A percentile compares a stretch with the other conserved stretches of the same genome.
phyloP scores from a whole-genome alignment of 2,888 invertebrate genomes.

The Galeruca laticollis region DNA sequence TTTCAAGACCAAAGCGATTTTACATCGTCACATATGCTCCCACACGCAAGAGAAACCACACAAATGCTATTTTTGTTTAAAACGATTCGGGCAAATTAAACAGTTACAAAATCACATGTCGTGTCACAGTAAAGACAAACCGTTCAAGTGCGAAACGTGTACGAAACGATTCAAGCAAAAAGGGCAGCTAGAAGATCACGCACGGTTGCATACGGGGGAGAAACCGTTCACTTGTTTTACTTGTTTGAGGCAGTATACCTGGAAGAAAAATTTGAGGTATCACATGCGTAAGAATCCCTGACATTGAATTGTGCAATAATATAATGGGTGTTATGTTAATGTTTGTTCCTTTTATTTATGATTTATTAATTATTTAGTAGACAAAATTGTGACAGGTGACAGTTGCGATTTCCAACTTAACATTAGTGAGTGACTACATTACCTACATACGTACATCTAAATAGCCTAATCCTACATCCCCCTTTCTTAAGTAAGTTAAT shows the following conservation, averaged over 20 bases:
- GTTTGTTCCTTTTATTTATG: too few species aligned
- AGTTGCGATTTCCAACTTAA: too few species aligned
- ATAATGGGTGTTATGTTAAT: too few species aligned
- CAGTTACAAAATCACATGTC: not conserved
- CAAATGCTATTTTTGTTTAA: not conserved
- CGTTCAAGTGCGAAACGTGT: not conserved
- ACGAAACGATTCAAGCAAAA: not conserved
- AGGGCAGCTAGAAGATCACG: not conserved
- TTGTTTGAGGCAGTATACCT: not conserved
- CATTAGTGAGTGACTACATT: too few species aligned
- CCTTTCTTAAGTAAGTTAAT: too few species aligned
- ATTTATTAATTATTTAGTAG: too few species aligned
- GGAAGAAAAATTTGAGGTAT: not conserved
- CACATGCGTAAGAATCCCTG: not conserved
- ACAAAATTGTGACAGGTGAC: too few species aligned
- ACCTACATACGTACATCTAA: too few species aligned
- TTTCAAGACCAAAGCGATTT: not conserved
- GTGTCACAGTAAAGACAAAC: not conserved
- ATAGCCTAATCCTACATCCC: too few species aligned
- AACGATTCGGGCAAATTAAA: not conserved
- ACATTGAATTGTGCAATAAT: too few species aligned
- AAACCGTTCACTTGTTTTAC: not conserved
- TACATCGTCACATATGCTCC: not conserved
- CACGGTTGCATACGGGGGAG: not conserved
- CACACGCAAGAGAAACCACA: not conserved